Evolutionary conservation across 2,797 vertebrate genomes (phyloP).

Genomic region (Sebastes elongatus): DNA sequence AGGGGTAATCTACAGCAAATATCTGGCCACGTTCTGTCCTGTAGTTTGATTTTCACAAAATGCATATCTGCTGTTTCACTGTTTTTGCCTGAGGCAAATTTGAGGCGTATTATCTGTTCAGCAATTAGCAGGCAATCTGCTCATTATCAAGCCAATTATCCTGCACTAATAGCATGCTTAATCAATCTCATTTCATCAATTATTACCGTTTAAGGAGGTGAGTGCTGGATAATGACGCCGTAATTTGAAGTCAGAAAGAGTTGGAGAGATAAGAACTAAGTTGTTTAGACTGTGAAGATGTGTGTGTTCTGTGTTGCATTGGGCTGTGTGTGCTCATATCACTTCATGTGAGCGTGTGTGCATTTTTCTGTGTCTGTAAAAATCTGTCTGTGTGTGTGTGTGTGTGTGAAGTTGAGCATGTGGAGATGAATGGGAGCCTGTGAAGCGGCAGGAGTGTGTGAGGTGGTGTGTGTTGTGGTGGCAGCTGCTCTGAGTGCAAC

Average conservation of each 20-base stretch:
- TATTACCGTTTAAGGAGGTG: conserved; percentile 76
- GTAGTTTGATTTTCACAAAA: conserved; percentile 25
- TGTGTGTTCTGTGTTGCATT: conserved; percentile 10
- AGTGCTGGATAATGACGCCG: conserved; percentile 60
- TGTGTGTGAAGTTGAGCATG: conserved; percentile 47
- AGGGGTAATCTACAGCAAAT: conserved; percentile 5
- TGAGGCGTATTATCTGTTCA: conserved; percentile 68
- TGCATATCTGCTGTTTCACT: conserved; percentile 41
- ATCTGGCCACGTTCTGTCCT: neutral
- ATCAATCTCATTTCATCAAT: conserved; percentile 80
- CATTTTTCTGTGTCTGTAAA: neutral
- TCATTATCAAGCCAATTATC: conserved; percentile 78
- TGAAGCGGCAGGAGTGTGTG: conserved; percentile 40
- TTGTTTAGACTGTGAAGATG: conserved; percentile 59
- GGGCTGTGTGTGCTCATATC: neutral
- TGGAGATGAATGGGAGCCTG: conserved; percentile 47
- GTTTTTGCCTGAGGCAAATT: conserved; percentile 56
- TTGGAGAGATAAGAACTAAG: conserved; percentile 65
- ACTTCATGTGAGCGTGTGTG: neutral
- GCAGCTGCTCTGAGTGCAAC: conserved; percentile 69
- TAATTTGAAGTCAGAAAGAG: conserved; percentile 67
- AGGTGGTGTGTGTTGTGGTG: conserved; percentile 48
- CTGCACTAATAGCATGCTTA: conserved; percentile 77
- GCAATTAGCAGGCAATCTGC: conserved; percentile 78
- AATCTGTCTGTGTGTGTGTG: conserved; percentile 4